Conservation (phyloP, 2,797 vertebrate species). For the Triplophysa bombifrons region DNA sequence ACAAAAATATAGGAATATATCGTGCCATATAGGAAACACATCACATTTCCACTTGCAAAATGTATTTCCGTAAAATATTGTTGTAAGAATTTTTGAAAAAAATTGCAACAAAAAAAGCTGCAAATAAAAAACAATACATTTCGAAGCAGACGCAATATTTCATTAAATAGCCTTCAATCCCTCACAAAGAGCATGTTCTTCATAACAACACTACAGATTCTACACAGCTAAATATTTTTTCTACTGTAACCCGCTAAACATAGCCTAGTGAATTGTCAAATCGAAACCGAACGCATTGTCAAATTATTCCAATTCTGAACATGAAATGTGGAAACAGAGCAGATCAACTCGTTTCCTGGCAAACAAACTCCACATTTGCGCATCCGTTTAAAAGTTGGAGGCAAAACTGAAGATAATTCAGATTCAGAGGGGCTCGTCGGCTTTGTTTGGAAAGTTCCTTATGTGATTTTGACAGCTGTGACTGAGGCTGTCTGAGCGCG, state of each 20-base stretch:
- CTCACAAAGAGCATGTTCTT: conserved; percentile 1
- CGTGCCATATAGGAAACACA: not conserved
- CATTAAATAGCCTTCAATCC: not conserved
- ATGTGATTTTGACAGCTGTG: conserved; percentile 57
- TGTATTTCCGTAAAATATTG: not conserved
- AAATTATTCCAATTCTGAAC: conserved; percentile 9
- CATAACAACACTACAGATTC: not conserved
- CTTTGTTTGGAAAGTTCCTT: conserved; percentile 54
- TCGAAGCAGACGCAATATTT: not conserved
- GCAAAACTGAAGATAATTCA: conserved; percentile 62
- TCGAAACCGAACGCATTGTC: conserved; percentile 2
- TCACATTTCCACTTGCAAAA: not conserved
- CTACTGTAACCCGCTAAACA: not conserved
- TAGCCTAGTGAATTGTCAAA: not conserved
- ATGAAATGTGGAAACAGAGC: not conserved
- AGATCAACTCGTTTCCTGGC: conserved; percentile 21
- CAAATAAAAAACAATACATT: not conserved
- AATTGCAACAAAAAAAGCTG: too few relatives aligned
- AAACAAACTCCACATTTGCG: conserved; percentile 39
- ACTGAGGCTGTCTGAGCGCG: conserved; percentile 30
- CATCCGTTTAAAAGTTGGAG: conserved; percentile 25
- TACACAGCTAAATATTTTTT: not conserved
- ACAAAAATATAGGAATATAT: not conserved
- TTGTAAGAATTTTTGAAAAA: not conserved
- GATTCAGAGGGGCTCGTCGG: conserved; percentile 51